Conservation (phyloP, 2,888 invertebrate species). For the Brenthis ino region DNA sequence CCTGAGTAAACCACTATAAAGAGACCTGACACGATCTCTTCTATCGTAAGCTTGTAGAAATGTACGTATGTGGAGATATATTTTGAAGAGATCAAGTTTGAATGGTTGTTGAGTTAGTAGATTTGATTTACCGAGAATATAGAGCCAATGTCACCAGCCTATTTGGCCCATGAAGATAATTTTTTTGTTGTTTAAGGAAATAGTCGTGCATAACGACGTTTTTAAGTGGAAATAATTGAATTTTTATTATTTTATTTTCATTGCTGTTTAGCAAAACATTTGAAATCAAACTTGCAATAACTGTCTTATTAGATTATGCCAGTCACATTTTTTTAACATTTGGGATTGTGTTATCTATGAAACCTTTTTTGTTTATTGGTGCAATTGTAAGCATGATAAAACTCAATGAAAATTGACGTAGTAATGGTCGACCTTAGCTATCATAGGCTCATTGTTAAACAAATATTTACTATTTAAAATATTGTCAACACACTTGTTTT, state of each 20-base stretch:
- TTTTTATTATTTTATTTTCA: background rate
- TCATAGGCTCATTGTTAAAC: background rate
- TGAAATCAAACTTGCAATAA: too few species aligned
- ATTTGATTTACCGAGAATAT: conserved; percentile 63
- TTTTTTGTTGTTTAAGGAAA: conserved; percentile 51
- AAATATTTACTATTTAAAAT: conserved; percentile 13
- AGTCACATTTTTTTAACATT: too few species aligned
- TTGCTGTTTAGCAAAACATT: too few species aligned
- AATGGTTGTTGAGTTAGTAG: conserved; percentile 50
- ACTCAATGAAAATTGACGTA: conserved; percentile 1
- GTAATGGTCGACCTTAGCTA: conserved; percentile 1
- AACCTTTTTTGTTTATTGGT: too few species aligned
- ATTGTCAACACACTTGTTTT: conserved; percentile 2
- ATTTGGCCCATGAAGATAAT: conserved; percentile 62
- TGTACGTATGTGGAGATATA: conserved; percentile 21
- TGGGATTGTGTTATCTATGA: too few species aligned
- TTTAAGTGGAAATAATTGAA: conserved; percentile 17
- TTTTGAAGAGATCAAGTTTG: conserved; percentile 36
- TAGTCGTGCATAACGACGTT: conserved; percentile 38
- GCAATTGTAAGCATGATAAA: conserved; percentile 1
- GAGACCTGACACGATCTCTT: conserved; percentile 43
- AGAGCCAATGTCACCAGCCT: conserved; percentile 73
- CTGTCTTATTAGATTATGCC: too few species aligned
- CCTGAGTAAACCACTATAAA: conserved; percentile 57
- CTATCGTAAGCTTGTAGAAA: conserved; percentile 19